Percentiles rank a stretch among this genome's conserved stretches.
Evolutionary conservation across 2,113 vertebrate genomes (phyloP).

Genomic region (Polypterus bichir): DNA sequence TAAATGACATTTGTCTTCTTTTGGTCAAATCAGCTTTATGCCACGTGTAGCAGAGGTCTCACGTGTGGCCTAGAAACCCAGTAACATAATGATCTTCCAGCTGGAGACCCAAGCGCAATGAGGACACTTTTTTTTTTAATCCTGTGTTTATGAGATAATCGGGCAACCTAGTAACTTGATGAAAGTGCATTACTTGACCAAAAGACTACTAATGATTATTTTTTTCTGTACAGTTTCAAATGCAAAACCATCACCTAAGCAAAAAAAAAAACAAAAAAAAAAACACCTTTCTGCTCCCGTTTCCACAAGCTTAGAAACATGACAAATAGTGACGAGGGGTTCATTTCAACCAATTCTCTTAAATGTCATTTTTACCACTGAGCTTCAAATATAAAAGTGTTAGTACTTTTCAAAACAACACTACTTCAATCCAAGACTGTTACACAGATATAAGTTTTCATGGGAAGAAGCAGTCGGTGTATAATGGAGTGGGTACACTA

Average conservation of each 20-base stretch:
- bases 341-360: too few relatives aligned
- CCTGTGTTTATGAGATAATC: constrained; percentile 9
- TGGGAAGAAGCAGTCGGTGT: too few relatives aligned
- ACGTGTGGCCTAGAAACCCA: constrained; percentile 24
- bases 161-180: constrained; percentile 8
- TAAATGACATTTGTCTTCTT: constrained; percentile 11
- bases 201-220: constrained; percentile 7
- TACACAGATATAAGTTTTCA: too few relatives aligned
- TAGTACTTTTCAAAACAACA: too few relatives aligned
- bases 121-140: constrained; percentile 18
- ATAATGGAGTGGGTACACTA: too few relatives aligned
- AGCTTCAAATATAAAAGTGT: too few relatives aligned
- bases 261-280: too few relatives aligned
- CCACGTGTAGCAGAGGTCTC: constrained; percentile 23
- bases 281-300: constrained; percentile 19
- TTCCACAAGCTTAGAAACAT: constrained; percentile 7
- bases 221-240: constrained; percentile 12
- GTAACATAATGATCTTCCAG: constrained; percentile 37
- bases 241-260: constrained; percentile 16
- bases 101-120: constrained; percentile 29
- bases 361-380: too few relatives aligned
- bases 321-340: too few relatives aligned
- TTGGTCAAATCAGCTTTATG: constrained; percentile 13
- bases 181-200: constrained; percentile 1
- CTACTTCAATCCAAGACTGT: too few relatives aligned